Evolutionary conservation across 2,113 vertebrate genomes (phyloP), one percentile per base, ranked within the genome.

Genomic region (Sander lucioperca): DNA sequence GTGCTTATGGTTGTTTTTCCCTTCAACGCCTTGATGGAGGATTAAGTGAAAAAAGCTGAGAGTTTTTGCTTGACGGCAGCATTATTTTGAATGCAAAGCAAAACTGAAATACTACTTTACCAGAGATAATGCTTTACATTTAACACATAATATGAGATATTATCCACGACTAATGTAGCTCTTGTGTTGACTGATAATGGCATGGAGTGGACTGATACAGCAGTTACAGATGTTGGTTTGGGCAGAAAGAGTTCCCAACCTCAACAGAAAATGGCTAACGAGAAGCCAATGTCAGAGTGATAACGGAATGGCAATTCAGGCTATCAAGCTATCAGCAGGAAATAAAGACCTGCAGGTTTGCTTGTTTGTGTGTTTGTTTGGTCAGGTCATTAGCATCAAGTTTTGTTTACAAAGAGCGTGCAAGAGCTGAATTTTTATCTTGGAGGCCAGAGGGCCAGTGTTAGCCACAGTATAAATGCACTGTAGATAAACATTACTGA

Each of bases 331-430:
- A 57, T 61, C 62, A 57, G 71, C 47, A 61, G 79, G 14, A 59
- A 30, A 74, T 57, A 56, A 62, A 69, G 53, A 70, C 54, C 45
- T n/a, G 58, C 58, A 73, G 48, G 48, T 74, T 45, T 59, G 15
- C 19, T 30, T 33, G 15, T 80, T 80, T 78, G 56, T 83, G 61
- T 63, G 25, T 77, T 77, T 80, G 58, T 85, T 80, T 54, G 27
- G 11, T 51, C 12, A 33, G 68, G 33, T 65, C 47, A 80, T 77
- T 80, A 70, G 64, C 59, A 33, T 59, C 30, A 7, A 66, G 62
- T 27, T 19, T 54, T 59, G 71, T 86, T 88, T 74, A 66, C 57
- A 59, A 39, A 16, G 14, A 65, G 15, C 25, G 53, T 3, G 54
- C 51, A 43, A 53, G 14, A 56, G 27, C 25, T 13, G 14, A 59